phyloP scores from a whole-genome alignment of 2,888 invertebrate genomes.

The Oligia latruncula region DNA sequence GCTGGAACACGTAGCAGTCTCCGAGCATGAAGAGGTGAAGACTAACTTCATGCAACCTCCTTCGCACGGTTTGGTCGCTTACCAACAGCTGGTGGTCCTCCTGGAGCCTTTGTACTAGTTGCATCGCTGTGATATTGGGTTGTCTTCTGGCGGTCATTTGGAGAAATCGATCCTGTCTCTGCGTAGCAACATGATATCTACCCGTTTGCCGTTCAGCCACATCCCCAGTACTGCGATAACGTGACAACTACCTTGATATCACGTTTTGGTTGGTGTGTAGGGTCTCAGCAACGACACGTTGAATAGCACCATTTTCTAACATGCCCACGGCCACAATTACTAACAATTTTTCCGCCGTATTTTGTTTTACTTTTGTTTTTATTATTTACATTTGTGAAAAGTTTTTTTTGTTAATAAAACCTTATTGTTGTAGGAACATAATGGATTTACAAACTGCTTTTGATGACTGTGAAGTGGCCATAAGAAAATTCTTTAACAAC shows the following conservation, averaged over 20 bases:
- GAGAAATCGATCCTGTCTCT: neutral
- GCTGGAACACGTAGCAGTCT: neutral
- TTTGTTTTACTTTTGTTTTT: too few species aligned
- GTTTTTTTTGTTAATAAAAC: neutral
- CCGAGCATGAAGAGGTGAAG: neutral
- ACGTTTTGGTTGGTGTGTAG: too few species aligned
- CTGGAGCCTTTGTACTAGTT: neutral
- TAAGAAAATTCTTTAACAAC: slow-evolving; percentile 98
- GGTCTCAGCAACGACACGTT: too few species aligned
- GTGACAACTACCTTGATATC: too few species aligned
- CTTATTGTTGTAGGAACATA: slow-evolving; percentile 69
- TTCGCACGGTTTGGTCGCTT: neutral
- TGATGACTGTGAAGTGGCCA: slow-evolving; percentile 94
- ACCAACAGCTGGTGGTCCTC: neutral
- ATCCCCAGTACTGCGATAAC: too few species aligned
- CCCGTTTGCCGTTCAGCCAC: too few species aligned
- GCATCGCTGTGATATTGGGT: neutral
- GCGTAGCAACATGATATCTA: too few species aligned
- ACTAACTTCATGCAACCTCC: neutral
- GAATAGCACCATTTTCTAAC: too few species aligned
- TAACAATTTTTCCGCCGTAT: too few species aligned
- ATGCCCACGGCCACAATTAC: too few species aligned
- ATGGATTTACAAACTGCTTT: slow-evolving; percentile 93
- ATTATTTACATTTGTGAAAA: neutral
- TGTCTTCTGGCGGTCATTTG: neutral